Conservation (phyloP, 2,113 vertebrate species). For the Megaceryle torquata region DNA sequence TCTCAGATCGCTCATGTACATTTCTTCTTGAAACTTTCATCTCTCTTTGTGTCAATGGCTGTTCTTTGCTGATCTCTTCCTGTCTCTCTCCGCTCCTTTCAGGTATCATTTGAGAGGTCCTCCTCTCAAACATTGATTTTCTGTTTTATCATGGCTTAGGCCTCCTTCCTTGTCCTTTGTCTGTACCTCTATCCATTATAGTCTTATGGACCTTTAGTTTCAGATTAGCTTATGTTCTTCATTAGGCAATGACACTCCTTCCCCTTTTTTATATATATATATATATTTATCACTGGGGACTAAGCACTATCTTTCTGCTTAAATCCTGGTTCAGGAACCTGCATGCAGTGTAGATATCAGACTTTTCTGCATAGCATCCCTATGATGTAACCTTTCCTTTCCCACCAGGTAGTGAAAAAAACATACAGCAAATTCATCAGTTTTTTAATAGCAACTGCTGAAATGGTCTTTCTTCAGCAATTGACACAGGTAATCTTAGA, state of each 20-base stretch:
- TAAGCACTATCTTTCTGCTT: neutral
- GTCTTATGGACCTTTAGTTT: neutral
- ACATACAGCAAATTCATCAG: neutral
- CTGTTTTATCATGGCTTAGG: neutral
- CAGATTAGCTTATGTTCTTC: neutral
- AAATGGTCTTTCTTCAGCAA: neutral
- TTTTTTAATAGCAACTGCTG: neutral
- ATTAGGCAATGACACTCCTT: neutral
- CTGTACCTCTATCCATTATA: neutral
- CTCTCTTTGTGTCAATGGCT: neutral
- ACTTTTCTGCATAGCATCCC: neutral
- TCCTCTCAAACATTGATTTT: neutral
- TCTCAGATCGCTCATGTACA: neutral
- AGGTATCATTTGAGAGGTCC: neutral
- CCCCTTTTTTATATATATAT: no score
- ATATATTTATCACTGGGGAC: neutral
- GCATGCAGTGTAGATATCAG: neutral
- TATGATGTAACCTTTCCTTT: neutral
- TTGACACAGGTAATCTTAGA: neutral
- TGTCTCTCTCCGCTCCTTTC: neutral
- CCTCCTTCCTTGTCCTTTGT: neutral
- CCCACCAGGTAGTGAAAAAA: neutral
- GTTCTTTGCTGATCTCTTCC: neutral
- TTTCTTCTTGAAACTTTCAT: neutral
- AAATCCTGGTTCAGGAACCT: neutral